These are phyloP conservation scores for Clarias magur DNA, from an alignment of 2,113 vertebrate species.

Conservation along the genomic window DNA sequence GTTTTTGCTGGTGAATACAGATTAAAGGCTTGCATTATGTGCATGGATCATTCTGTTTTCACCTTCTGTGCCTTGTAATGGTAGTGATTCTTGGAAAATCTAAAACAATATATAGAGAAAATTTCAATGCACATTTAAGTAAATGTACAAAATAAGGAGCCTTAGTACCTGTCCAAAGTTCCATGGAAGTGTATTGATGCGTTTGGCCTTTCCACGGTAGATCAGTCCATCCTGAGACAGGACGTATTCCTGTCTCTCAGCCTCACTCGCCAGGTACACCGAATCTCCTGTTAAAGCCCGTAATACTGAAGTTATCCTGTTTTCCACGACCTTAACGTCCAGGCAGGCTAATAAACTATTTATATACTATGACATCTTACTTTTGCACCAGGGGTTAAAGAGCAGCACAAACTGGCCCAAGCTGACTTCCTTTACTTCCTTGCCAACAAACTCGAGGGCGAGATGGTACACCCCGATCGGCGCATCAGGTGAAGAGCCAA, in stretches of 20 bases:
- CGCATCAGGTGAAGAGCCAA: slow-evolving; percentile 72
- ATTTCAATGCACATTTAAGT: neutral
- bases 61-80: neutral
- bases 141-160: neutral
- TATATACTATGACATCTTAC: slow-evolving; percentile 62
- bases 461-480: slow-evolving; percentile 80
- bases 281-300: slow-evolving; percentile 72
- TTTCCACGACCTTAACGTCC: neutral
- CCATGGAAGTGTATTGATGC: slow-evolving; percentile 76
- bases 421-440: slow-evolving; percentile 58
- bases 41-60: neutral
- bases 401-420: slow-evolving; percentile 81
- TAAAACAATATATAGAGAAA: neutral
- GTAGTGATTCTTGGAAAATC: neutral
- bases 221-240: slow-evolving; percentile 81
- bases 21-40: neutral
- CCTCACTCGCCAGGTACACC: slow-evolving; percentile 75
- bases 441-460: slow-evolving; percentile 75
- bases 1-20: neutral
- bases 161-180: slow-evolving; percentile 85
- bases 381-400: slow-evolving; percentile 87
- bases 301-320: neutral
- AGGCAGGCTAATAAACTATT: neutral
- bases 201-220: slow-evolving; percentile 75
- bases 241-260: slow-evolving; percentile 77